phyloP scores from a whole-genome alignment of 1,140 invertebrate species.

The Hetaerina americana region DNA sequence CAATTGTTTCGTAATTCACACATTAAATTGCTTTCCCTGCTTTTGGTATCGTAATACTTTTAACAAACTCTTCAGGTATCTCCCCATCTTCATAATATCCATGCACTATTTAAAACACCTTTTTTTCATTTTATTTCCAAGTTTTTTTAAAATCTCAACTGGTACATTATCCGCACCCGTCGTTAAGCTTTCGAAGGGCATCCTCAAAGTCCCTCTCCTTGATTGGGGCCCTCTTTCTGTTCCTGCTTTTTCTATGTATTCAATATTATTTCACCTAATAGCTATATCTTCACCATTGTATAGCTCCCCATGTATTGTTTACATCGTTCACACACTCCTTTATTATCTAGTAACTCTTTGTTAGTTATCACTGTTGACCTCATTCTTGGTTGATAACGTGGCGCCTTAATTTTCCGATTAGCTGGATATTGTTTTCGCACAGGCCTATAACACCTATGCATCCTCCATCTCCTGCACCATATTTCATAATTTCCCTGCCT shows the following conservation, averaged over 20 bases:
- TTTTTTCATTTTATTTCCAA: constrained; percentile 5
- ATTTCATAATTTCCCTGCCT: too few relatives aligned
- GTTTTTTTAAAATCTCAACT: constrained; percentile 8
- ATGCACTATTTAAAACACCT: constrained; percentile 5
- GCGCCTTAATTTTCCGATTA: not conserved
- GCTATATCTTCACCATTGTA: not conserved
- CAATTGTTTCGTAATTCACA: constrained; percentile 8
- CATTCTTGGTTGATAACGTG: not conserved
- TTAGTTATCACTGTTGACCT: not conserved
- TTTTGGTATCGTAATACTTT: constrained; percentile 10
- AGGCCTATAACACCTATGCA: too few relatives aligned
- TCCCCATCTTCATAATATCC: too few relatives aligned
- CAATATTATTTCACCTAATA: not conserved
- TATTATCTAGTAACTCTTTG: not conserved
- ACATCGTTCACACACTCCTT: not conserved
- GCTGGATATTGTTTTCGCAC: not conserved
- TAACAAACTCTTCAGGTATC: constrained; percentile 5
- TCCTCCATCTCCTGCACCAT: too few relatives aligned
- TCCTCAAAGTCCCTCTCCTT: not conserved
- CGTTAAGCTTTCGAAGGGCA: not conserved
- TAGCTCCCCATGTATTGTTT: not conserved
- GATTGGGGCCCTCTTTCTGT: not conserved
- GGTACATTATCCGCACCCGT: constrained; percentile 1
- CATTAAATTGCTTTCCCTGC: constrained; percentile 10
- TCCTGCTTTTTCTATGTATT: not conserved